A percentile compares a stretch with the other conserved stretches of the same genome.
Evolutionary conservation across 2,113 vertebrate species (phyloP).

Genomic region (Spilogale gracilis): DNA sequence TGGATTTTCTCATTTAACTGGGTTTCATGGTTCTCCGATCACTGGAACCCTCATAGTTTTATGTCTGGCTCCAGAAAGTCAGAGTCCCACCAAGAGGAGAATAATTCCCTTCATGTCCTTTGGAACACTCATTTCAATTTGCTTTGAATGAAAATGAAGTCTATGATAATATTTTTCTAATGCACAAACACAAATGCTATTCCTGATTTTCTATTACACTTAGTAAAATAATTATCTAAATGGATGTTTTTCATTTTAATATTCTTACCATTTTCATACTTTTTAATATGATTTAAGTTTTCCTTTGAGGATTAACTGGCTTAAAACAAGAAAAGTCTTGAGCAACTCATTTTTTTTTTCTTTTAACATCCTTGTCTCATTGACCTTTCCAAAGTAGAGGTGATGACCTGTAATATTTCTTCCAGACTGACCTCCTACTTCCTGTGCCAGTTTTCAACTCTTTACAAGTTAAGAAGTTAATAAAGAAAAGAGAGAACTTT

Average conservation of each 20-base stretch:
- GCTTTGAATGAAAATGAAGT: constrained; percentile 51
- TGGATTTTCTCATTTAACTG: constrained; percentile 26
- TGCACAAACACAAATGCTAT: not conserved
- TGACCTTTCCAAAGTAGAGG: constrained; percentile 58
- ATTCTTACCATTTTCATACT: constrained; percentile 54
- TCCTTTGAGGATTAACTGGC: constrained; percentile 62
- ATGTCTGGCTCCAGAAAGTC: not conserved
- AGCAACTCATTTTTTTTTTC: not conserved
- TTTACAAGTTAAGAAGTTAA: constrained; percentile 81
- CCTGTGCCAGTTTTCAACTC: constrained; percentile 57
- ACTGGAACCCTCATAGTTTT: not conserved
- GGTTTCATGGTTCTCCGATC: not conserved
- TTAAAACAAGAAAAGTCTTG: constrained; percentile 67
- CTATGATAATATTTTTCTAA: not conserved
- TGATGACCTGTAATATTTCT: constrained; percentile 49
- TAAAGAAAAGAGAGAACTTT: constrained; percentile 83
- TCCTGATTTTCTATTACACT: constrained; percentile 21
- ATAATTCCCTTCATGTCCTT: constrained; percentile 5
- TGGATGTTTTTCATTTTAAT: constrained; percentile 63
- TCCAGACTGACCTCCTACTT: constrained; percentile 51
- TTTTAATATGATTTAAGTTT: constrained; percentile 52
- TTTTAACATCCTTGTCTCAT: constrained; percentile 19
- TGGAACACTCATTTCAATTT: not conserved
- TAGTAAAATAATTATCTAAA: constrained; percentile 63
- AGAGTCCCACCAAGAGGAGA: not conserved